Conservation (phyloP, 1,140 invertebrate genomes). For the Danaus melanippus region DNA sequence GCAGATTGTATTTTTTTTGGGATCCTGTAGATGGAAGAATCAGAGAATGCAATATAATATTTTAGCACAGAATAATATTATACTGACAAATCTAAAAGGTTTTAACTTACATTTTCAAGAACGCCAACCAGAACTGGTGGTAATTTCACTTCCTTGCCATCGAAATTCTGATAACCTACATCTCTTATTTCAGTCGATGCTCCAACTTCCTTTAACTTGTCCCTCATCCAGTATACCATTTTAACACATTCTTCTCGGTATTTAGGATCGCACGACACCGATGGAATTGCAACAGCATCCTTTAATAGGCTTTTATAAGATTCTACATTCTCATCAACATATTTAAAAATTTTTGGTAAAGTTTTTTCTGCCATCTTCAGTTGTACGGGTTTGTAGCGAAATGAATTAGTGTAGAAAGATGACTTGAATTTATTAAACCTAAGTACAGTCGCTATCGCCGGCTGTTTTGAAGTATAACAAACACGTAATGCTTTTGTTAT, state of each 20-base stretch:
- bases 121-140: constrained; percentile 92
- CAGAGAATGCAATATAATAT: background rate
- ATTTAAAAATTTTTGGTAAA: constrained; percentile 72
- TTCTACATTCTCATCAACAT: constrained; percentile 84
- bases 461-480: constrained; percentile 30
- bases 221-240: constrained; percentile 84
- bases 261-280: constrained; percentile 94
- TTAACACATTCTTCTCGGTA: constrained; percentile 78
- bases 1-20: constrained; percentile 91
- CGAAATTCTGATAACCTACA: constrained; percentile 84
- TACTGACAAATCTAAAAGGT: constrained; percentile 3
- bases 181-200: constrained; percentile 83
- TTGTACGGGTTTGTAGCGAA: constrained; percentile 25
- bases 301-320: constrained; percentile 86
- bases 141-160: constrained; percentile 81
- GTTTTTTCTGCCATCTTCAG: constrained; percentile 52
- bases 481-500: constrained; percentile 25
- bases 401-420: constrained; percentile 27
- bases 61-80: background rate
- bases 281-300: constrained; percentile 94
- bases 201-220: constrained; percentile 83
- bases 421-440: constrained; percentile 21
- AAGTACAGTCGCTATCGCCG: constrained; percentile 24
- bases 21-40: constrained; percentile 71
- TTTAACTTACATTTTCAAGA: constrained; percentile 78